These are phyloP conservation scores for Cricetomys ansorgei DNA, from an alignment of 2,113 vertebrate genomes.

Conservation along the genomic window DNA sequence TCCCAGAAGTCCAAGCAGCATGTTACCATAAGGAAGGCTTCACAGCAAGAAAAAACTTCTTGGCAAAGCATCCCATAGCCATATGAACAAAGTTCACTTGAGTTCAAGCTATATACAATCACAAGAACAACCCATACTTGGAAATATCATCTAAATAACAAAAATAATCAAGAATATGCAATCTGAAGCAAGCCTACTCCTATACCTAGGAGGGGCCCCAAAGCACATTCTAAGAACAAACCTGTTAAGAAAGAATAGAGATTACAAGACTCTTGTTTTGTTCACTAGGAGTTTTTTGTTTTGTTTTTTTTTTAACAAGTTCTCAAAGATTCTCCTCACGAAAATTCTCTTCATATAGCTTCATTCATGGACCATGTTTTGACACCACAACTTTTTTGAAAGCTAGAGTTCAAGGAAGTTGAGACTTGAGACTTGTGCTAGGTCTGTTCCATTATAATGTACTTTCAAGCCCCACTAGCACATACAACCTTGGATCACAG, in stretches of 20 bases:
- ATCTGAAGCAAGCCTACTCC: background rate
- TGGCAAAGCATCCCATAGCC: no score
- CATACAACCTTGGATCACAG: background rate
- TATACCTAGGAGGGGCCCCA: background rate
- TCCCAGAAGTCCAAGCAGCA: no score
- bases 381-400: background rate
- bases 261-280: background rate
- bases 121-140: background rate
- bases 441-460: background rate
- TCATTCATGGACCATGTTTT: background rate
- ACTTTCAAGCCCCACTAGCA: background rate
- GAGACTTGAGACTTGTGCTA: conserved; percentile 2
- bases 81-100: background rate
- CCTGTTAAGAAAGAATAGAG: background rate
- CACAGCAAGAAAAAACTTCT: no score
- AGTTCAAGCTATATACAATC: background rate
- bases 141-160: background rate
- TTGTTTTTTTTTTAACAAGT: background rate
- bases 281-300: background rate
- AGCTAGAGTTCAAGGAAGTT: conserved; percentile 21
- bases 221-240: background rate
- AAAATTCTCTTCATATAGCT: background rate
- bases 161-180: background rate
- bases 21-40: no score
- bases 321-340: background rate